Evolutionary conservation across 2,113 vertebrate genomes (phyloP), one percentile per base, ranked within the genome.

Genomic region (Tachuris rubrigastra): DNA sequence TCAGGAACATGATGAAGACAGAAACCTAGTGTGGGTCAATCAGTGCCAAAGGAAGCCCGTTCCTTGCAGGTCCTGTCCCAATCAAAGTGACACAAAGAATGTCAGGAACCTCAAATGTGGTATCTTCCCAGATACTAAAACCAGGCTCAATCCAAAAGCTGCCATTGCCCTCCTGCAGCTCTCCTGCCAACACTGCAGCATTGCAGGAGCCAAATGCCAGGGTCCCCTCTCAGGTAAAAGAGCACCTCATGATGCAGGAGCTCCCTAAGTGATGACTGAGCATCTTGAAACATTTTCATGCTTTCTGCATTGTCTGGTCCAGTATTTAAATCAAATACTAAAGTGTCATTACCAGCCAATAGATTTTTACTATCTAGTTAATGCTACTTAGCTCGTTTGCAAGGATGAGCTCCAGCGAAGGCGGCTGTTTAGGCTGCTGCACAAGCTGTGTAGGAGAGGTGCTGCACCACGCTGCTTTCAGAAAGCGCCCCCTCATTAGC

Each of bases 351-450:
- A 55, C 67, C 76, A 39, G 28, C 53, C 8, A 4, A 15, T 12
- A 55, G 78, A 23, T 49, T 56, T 53, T 73, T 44, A 44, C 76
- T 71, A 1, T 33, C 53, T 25, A 27, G 20, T 7, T 39, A 44
- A 62, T 73, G 75, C 65, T 47, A 0, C 47, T 84, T 35, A 65
- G 87, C 75, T 77, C 17, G 1, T 59, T 65, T 47, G 47, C 80
- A 20, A 33, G 82, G 86, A 49, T 2, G 47, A 52, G 87, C 50
- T 85, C 50, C 52, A 27, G 52, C 28, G 68, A 73, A 71, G 67
- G 37, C 6, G 33, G 30, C 84, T 76, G 88, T 77, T 96, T 19
- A 10, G 65, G 88, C 92, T 86, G 92, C 93, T 46, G 7, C 75
- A 21, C n/a, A 5, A 5, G 7, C 55, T 49, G 87, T 3, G 71